Conservation (phyloP, 2,797 vertebrate genomes). For the Neosilurus mollespiculum region DNA sequence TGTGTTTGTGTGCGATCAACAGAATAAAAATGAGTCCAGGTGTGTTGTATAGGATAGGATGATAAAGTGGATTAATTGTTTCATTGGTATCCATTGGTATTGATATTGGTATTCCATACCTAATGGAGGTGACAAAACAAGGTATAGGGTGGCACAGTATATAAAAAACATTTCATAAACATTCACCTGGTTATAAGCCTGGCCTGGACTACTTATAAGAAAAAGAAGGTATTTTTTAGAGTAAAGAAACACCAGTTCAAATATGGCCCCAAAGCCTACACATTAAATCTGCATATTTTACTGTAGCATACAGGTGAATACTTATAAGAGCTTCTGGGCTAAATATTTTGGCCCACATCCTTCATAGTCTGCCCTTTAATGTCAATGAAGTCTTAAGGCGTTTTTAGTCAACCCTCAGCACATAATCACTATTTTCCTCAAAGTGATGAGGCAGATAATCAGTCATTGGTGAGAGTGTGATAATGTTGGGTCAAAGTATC, state of each 20-base stretch:
- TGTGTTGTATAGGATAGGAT: background rate
- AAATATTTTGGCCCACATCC: conserved; percentile 23
- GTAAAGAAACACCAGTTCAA: background rate
- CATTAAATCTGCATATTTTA: conserved; percentile 9
- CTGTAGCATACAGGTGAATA: background rate
- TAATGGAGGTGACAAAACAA: background rate
- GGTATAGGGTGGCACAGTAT: background rate
- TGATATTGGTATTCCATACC: background rate
- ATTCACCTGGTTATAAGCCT: too few relatives aligned
- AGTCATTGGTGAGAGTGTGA: conserved; percentile 26
- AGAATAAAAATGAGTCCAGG: background rate
- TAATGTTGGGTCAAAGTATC: conserved; percentile 45
- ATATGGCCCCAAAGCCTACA: background rate
- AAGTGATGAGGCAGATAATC: conserved; percentile 22
- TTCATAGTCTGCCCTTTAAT: conserved; percentile 45
- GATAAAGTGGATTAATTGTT: background rate
- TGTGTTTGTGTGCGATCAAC: background rate
- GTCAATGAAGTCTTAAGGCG: conserved; percentile 6
- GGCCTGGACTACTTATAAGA: background rate
- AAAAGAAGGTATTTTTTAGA: background rate
- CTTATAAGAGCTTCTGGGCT: conserved; percentile 27
- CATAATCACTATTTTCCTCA: conserved; percentile 12
- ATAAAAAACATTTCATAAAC: background rate
- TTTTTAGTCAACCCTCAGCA: background rate
- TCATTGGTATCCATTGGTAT: too few relatives aligned